Evolutionary conservation across 2,888 invertebrate species (phyloP), one percentile per base, ranked within the genome.

Genomic region (Eurytoma californica): DNA sequence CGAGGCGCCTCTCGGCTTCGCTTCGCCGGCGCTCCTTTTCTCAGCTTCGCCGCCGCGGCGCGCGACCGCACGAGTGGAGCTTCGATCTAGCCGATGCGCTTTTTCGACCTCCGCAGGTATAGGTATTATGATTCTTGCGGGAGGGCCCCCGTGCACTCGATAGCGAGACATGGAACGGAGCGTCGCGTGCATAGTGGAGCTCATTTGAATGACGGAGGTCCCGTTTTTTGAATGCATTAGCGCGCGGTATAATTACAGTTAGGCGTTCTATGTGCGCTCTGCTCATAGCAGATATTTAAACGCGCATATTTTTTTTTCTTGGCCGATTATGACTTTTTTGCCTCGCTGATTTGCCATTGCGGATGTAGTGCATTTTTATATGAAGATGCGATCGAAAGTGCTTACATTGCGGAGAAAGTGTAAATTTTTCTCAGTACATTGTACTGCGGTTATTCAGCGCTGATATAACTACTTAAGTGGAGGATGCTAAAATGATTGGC

Each of bases 181-280:
- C 20, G 3, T n/a, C 51, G 47, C 16, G 16, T 67, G 18, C 16
- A 53, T 51, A n/a, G 18, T 5, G 53, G n/a, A 28, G 28, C 30
- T 30, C 24, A 77, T 77, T 77, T 58, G 65, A 57, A 77, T 77
- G 51, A 16, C 5, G 28, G 65, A 60, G 58, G 60, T 67, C 14
- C 77, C 77, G 72, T 72, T 77, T 77, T 53, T n/a, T 4, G 67
- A 60, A 55, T 53, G 61, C 51, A 60, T 77, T 72, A 60, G 60
- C 49, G 60, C 24, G 47, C 24, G 51, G 28, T 30, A 18, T 53
- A 60, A 77, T 76, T 77, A 77, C 70, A 77, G 72, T 77, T 72
- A 72, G 66, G 3, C 63, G n/a, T 7, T 2, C 18, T 39, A 39
- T 63, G 63, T 12, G 18, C 39, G 63, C n/a, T 61, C 14, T 49